A percentile compares a stretch with the other conserved stretches of the same genome.
Evolutionary conservation across 2,113 vertebrate genomes (phyloP).

Genomic region (Pycnonotus jocosus): DNA sequence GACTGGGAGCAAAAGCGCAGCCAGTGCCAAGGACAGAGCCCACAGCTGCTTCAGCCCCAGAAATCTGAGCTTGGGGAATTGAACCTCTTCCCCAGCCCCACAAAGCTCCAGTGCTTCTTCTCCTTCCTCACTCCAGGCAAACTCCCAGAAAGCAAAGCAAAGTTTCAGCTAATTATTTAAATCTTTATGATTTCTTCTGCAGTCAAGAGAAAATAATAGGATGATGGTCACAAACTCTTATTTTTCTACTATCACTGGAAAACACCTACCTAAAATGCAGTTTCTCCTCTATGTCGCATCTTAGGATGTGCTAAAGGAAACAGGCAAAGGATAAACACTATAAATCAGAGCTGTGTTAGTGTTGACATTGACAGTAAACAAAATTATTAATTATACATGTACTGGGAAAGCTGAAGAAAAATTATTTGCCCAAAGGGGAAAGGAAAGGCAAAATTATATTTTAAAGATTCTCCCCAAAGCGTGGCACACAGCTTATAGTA

Average conservation of each 20-base stretch:
- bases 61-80: fast-evolving
- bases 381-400: constrained; percentile 14
- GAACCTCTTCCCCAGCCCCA: background rate
- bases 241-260: background rate
- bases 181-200: background rate
- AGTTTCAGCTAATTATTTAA: background rate
- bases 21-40: background rate
- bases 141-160: background rate
- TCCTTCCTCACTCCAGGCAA: background rate
- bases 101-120: background rate
- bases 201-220: background rate
- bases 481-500: background rate
- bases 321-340: background rate
- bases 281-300: background rate
- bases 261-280: background rate
- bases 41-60: background rate
- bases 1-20: background rate
- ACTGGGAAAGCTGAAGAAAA: background rate
- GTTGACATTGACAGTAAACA: background rate
- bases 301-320: background rate
- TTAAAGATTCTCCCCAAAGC: background rate
- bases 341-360: background rate
- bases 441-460: background rate
- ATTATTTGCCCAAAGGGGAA: background rate
- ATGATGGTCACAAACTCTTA: background rate